A percentile compares a stretch with the other conserved stretches of the same genome.
Evolutionary conservation across 2,113 vertebrate genomes (phyloP).

Genomic region (Propithecus coquereli): DNA sequence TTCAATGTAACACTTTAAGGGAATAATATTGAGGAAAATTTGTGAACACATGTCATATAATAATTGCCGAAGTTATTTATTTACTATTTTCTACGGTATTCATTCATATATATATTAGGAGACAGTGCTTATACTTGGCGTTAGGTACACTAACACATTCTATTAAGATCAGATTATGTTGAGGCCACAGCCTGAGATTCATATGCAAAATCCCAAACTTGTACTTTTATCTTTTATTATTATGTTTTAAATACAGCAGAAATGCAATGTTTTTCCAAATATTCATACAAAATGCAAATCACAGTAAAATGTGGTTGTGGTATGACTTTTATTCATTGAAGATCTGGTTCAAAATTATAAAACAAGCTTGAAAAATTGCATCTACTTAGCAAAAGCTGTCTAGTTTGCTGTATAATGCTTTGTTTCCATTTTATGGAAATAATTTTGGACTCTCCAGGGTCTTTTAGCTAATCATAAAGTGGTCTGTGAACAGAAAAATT

Average conservation of each 20-base stretch:
- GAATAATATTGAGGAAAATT: background rate
- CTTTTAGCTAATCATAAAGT: background rate
- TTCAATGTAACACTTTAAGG: background rate
- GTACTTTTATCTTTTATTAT: background rate
- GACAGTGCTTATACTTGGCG: background rate
- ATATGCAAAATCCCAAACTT: background rate
- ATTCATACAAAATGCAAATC: background rate
- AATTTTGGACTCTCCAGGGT: background rate
- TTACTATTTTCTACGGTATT: background rate
- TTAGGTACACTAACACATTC: background rate
- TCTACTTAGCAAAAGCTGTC: background rate
- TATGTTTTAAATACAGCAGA: background rate
- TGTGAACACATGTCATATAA: background rate
- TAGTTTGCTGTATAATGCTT: background rate
- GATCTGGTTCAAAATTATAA: background rate
- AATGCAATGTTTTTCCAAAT: background rate
- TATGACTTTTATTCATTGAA: background rate
- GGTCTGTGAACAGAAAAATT: background rate
- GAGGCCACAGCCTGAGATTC: background rate
- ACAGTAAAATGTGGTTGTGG: background rate
- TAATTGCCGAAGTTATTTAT: background rate
- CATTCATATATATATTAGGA: background rate
- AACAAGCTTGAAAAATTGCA: background rate
- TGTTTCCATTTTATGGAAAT: background rate
- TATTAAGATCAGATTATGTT: background rate